phyloP scores from a whole-genome alignment of 2,113 vertebrate genomes.

The Haliaeetus leucogaster region DNA sequence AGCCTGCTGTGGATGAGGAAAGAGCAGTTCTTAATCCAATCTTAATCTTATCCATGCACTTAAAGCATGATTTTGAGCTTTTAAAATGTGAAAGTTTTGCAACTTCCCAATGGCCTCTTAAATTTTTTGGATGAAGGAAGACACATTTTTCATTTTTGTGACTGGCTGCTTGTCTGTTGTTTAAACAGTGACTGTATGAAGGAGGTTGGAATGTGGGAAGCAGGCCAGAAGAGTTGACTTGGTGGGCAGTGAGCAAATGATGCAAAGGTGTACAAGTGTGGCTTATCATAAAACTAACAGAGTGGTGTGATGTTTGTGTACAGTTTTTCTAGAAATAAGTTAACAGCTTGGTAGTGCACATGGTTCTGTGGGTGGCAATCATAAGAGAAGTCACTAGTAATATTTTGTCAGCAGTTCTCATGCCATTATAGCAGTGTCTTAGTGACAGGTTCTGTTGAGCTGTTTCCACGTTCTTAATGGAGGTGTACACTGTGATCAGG shows the following conservation, averaged over 20 bases:
- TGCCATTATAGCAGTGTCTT: not conserved
- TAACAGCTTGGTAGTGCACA: not conserved
- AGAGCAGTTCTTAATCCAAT: not conserved
- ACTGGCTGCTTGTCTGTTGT: not conserved
- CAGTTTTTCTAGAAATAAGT: not conserved
- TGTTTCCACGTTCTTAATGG: not conserved
- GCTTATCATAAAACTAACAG: not conserved
- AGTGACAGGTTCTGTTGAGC: not conserved
- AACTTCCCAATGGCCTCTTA: not conserved
- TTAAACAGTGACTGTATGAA: not conserved
- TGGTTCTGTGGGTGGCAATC: not conserved
- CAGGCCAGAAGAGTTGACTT: not conserved
- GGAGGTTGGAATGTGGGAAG: not conserved
- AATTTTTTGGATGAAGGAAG: not conserved
- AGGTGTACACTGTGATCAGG: not conserved
- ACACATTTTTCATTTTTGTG: not conserved
- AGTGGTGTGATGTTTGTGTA: constrained; percentile 6
- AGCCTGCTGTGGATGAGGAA: not conserved
- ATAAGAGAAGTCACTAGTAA: not conserved
- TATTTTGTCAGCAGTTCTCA: not conserved
- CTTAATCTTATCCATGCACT: not conserved
- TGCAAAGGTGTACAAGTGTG: not conserved
- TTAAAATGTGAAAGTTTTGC: not conserved
- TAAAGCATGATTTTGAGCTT: not conserved
- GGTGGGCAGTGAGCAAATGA: not conserved